These are phyloP conservation scores for Clusia tigrina DNA, from an alignment of 2,888 invertebrate species.

Conservation along the genomic window DNA sequence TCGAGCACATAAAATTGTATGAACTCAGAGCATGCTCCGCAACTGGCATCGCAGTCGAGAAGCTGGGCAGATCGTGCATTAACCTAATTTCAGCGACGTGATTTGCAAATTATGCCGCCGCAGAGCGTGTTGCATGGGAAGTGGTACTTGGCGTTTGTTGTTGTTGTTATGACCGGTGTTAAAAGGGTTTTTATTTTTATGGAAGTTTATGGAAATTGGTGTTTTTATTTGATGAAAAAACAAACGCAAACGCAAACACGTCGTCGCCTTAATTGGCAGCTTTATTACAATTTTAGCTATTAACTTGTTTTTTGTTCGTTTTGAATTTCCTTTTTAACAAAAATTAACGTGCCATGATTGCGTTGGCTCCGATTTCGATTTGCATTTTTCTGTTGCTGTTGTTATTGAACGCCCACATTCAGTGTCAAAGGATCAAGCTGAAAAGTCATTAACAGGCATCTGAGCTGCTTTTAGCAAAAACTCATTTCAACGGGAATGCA, in stretches of 20 bases:
- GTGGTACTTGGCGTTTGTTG: too few relatives aligned
- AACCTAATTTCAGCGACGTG: conserved; percentile 52
- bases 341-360: too few relatives aligned
- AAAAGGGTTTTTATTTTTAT: too few relatives aligned
- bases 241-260: too few relatives aligned
- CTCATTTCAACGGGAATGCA: not conserved
- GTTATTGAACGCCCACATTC: not conserved
- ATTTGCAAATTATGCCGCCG: conserved; percentile 49
- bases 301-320: not conserved
- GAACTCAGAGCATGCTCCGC: not conserved
- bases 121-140: too few relatives aligned
- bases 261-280: too few relatives aligned
- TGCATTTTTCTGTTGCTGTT: too few relatives aligned
- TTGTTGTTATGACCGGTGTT: too few relatives aligned
- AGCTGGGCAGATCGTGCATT: too few relatives aligned
- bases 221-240: not conserved
- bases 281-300: not conserved
- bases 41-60: too few relatives aligned
- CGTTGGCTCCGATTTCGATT: too few relatives aligned
- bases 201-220: not conserved
- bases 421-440: not conserved
- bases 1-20: not conserved
- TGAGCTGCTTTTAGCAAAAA: not conserved
- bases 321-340: not conserved
- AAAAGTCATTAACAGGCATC: conserved; percentile 1